Base-by-base conservation (phyloP, 2,888 invertebrate species). In the Mythimna vitellina region DNA sequence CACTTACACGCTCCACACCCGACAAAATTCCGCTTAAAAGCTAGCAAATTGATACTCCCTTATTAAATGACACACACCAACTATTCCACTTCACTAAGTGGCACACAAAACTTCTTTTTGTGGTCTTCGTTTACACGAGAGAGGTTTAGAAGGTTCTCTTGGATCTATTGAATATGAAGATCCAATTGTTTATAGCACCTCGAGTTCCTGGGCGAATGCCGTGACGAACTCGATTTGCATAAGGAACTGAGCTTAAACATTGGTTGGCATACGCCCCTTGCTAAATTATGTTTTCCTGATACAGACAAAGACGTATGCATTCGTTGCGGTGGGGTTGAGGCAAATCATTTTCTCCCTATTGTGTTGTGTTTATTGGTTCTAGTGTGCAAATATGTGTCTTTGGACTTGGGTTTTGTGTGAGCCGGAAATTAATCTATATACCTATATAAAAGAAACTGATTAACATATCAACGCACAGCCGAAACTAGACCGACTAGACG, bases 141-240 rank as follows among this genome's bases (percentile, higher is more conserved):
- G 64, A 75, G 74, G 70, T 67, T 56, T 53, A 29, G n/a, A 51
- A 63, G 32, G 38, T 69, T 65, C 65, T 29, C 6, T 46, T 46
- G 46, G 17, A 65, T 79, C 66, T n/a, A 67, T 83, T 70, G 72
- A 56, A 65, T 83, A 85, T 78, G 83, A 81, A 86, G 80, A 84
- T 86, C 69, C 77, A 76, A 87, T 86, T 86, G 87, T 83, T 72
- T 82, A 75, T 73, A 73, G 71, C 76, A 77, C 74, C 79, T 82
- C 65, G 71, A 46, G 73, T 80, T 56, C 57, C 70, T 65, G 78
- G 65, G 61, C 75, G 85, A 82, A 85, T 87, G 85, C 87, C 90
- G 89, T 91, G 89, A 89, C 89, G 91, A 90, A 91, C 89, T 85
- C 88, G 86, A 92, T 92, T 92, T 92, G 91, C 92, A 91, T 92